These are phyloP conservation scores for Creontiades dilutus DNA, from an alignment of 2,888 invertebrate genomes.

Conservation along the genomic window DNA sequence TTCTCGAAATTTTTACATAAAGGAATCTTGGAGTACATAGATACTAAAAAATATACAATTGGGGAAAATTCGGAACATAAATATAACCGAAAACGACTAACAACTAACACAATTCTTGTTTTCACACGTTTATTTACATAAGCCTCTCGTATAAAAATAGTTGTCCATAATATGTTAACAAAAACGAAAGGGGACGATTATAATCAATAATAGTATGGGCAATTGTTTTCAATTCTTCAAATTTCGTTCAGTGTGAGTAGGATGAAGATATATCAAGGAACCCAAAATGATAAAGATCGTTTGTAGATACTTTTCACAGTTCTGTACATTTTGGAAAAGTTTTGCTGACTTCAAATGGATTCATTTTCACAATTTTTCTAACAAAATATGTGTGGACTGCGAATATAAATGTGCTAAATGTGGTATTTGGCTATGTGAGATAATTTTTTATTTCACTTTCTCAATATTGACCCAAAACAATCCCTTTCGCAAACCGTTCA, in stretches of 20 bases:
- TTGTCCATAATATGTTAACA: constrained; percentile 65
- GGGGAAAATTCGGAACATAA: constrained; percentile 29
- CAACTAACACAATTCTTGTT: constrained; percentile 53
- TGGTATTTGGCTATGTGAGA: too few relatives aligned
- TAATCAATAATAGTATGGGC: constrained; percentile 38
- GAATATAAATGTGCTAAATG: too few relatives aligned
- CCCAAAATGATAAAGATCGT: neutral
- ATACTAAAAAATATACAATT: constrained; percentile 40
- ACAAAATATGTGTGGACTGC: too few relatives aligned
- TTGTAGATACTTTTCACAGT: too few relatives aligned
- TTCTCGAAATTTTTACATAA: constrained; percentile 1
- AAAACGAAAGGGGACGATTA: constrained; percentile 51
- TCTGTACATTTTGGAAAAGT: too few relatives aligned
- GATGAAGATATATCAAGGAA: neutral
- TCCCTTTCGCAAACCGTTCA: too few relatives aligned
- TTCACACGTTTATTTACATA: constrained; percentile 73
- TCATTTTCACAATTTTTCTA: too few relatives aligned
- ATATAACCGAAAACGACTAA: constrained; percentile 48
- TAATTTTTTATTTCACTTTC: too few relatives aligned
- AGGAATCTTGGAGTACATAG: constrained; percentile 8
- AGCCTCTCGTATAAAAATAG: constrained; percentile 73
- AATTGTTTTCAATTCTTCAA: constrained; percentile 24
- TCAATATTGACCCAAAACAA: too few relatives aligned
- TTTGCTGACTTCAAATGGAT: too few relatives aligned
- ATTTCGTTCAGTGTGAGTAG: neutral